phyloP scores from a whole-genome alignment of 2,888 invertebrate genomes.

The Gonocerus acuteangulatus region DNA sequence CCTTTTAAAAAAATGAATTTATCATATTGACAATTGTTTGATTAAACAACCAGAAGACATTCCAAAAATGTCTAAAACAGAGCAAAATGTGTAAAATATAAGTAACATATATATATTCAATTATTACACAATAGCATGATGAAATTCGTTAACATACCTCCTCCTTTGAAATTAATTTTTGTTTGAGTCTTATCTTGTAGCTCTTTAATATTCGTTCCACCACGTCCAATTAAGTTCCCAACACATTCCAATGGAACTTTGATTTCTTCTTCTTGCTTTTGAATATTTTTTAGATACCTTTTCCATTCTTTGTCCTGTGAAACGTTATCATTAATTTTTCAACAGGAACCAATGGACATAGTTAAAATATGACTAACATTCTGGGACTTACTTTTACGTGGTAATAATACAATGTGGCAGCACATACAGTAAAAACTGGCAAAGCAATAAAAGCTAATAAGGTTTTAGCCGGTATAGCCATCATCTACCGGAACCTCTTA shows the following conservation, averaged over 20 bases:
- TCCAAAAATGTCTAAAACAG: too few species aligned
- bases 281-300: slow-evolving; percentile 11
- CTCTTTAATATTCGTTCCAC: slow-evolving; percentile 65
- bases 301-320: slow-evolving; percentile 36
- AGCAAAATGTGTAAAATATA: too few species aligned
- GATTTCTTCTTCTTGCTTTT: slow-evolving; percentile 34
- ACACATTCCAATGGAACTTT: slow-evolving; percentile 43
- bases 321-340: neutral
- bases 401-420: slow-evolving; percentile 33
- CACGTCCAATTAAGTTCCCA: slow-evolving; percentile 52
- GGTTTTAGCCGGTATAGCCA: slow-evolving; percentile 26
- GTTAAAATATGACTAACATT: neutral
- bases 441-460: slow-evolving; percentile 27
- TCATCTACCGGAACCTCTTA: neutral
- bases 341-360: neutral
- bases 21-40: too few species aligned
- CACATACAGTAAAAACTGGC: slow-evolving; percentile 35
- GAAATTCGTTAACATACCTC: too few species aligned
- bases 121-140: too few species aligned
- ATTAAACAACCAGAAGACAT: too few species aligned
- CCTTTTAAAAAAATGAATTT: too few species aligned
- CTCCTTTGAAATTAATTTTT: slow-evolving; percentile 46
- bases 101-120: too few species aligned
- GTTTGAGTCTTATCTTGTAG: slow-evolving; percentile 68
- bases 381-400: slow-evolving; percentile 32